Conservation (phyloP, 2,113 vertebrate species). For the Triplophysa tibetana region DNA sequence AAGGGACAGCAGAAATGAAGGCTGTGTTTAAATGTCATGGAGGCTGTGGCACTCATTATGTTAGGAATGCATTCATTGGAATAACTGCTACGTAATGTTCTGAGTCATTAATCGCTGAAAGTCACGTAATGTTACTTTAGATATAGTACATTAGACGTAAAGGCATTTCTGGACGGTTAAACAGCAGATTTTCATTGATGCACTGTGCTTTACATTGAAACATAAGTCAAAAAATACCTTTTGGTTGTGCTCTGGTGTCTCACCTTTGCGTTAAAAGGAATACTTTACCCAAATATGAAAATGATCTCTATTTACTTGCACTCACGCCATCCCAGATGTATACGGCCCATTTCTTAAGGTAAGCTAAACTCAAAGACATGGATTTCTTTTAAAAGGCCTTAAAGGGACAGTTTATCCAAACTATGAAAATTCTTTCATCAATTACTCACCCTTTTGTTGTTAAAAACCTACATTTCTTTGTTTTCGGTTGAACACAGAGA, state of each 20-base stretch:
- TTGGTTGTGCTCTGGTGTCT: neutral
- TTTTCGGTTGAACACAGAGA: too few species aligned
- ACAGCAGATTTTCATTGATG: neutral
- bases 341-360: too few species aligned
- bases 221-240: too few species aligned
- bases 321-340: too few species aligned
- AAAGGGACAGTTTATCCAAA: too few species aligned
- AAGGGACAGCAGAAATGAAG: constrained; percentile 58
- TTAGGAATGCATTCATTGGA: constrained; percentile 42
- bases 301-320: too few species aligned
- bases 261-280: neutral
- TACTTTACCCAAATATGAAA: too few species aligned
- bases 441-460: too few species aligned
- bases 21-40: constrained; percentile 56
- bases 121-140: constrained; percentile 12
- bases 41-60: constrained; percentile 10
- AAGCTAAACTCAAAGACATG: too few species aligned
- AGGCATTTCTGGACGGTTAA: neutral
- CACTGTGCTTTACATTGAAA: neutral
- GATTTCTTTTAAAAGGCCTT: too few species aligned
- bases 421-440: too few species aligned
- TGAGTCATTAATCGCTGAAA: constrained; percentile 9
- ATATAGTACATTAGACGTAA: neutral
- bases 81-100: constrained; percentile 35
- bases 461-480: too few species aligned